phyloP scores from a whole-genome alignment of 2,797 vertebrate species.

The Muscicapa comitata region DNA sequence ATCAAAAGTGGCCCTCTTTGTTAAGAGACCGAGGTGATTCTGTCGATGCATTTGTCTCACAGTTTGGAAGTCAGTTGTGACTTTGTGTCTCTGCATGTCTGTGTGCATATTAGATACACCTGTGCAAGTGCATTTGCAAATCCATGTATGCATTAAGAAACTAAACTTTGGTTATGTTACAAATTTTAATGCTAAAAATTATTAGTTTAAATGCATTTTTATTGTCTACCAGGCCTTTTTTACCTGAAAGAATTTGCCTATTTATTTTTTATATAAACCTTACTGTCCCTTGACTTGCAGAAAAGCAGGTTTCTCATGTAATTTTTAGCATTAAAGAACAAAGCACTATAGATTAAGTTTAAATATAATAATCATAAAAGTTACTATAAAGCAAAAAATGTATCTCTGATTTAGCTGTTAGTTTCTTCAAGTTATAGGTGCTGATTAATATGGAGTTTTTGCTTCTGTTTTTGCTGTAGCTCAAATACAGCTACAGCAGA shows the following conservation, averaged over 20 bases:
- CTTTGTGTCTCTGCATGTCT: neutral
- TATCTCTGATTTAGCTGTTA: neutral
- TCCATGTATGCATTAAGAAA: neutral
- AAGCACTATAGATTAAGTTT: neutral
- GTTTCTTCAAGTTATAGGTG: neutral
- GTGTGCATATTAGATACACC: neutral
- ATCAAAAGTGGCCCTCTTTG: neutral
- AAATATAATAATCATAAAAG: conserved; percentile 12
- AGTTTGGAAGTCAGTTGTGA: conserved; percentile 18
- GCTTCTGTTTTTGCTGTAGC: neutral
- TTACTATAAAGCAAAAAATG: neutral
- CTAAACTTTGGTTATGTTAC: neutral
- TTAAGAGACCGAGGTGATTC: neutral
- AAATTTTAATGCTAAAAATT: conserved; percentile 23
- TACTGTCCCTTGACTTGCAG: neutral
- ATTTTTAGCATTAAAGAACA: conserved; percentile 34
- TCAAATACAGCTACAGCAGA: neutral
- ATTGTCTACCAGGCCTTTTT: neutral
- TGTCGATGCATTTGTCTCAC: neutral
- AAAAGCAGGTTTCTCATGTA: conserved; percentile 36
- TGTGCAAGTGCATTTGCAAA: neutral
- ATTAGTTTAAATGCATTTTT: conserved; percentile 20
- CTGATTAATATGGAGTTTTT: neutral
- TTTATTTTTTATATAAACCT: conserved; percentile 20
- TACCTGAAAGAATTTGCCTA: neutral